phyloP scores from a whole-genome alignment of 1,140 invertebrate genomes.

The Dreissena rostriformis region DNA sequence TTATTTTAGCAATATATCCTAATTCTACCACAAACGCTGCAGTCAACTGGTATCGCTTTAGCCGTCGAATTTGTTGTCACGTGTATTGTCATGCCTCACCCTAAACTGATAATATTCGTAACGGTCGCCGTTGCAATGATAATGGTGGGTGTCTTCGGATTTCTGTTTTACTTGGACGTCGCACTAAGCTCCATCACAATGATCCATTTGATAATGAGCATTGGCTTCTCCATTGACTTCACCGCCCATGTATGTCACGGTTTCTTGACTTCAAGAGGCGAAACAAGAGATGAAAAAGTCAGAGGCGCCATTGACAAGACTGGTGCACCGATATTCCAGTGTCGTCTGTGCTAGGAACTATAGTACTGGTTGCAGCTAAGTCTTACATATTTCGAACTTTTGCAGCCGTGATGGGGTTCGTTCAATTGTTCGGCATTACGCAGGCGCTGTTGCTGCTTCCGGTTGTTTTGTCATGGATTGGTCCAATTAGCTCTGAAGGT shows the following conservation, averaged over 20 bases:
- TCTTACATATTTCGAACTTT: slow-evolving; percentile 99
- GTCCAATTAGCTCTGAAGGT: too few relatives aligned
- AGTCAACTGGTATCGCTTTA: slow-evolving; percentile 95
- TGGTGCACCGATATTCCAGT: slow-evolving; percentile 95
- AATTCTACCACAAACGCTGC: slow-evolving; percentile 94
- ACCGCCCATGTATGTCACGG: slow-evolving; percentile 98
- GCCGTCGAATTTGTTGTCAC: slow-evolving; percentile 97
- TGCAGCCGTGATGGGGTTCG: slow-evolving; percentile 98
- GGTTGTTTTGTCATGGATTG: slow-evolving; percentile 89
- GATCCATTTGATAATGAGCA: slow-evolving; percentile 99
- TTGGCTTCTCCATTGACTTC: slow-evolving; percentile 98
- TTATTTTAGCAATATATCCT: slow-evolving; percentile 95
- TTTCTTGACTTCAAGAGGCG: slow-evolving; percentile 90
- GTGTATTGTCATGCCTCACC: slow-evolving; percentile 97
- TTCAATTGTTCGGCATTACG: slow-evolving; percentile 96
- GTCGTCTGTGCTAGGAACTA: slow-evolving; percentile 95
- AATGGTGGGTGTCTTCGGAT: slow-evolving; percentile 96
- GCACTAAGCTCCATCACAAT: slow-evolving; percentile 98
- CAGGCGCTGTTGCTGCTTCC: slow-evolving; percentile 96
- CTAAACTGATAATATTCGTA: slow-evolving; percentile 96
- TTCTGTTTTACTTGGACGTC: slow-evolving; percentile 97
- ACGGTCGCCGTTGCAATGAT: slow-evolving; percentile 98
- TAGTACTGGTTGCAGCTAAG: slow-evolving; percentile 92
- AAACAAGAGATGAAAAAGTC: slow-evolving; percentile 85
- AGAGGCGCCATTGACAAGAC: slow-evolving; percentile 93